These are phyloP conservation scores for Cyanoderma ruficeps DNA, from an alignment of 2,113 vertebrate species.

Conservation along the genomic window DNA sequence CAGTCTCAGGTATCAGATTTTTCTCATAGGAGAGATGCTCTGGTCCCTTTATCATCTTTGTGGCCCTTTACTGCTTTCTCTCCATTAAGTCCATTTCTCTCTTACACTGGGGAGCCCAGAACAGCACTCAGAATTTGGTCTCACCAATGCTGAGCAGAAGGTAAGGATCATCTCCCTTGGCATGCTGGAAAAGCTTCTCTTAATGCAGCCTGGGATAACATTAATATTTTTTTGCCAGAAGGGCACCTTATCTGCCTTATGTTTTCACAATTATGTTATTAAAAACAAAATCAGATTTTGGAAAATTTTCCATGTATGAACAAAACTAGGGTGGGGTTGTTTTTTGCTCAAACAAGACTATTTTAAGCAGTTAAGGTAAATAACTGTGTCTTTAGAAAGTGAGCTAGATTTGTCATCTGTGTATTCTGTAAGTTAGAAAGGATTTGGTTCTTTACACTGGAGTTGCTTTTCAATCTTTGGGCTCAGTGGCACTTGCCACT, in stretches of 20 bases:
- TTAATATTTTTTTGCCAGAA: background rate
- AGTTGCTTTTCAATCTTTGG: background rate
- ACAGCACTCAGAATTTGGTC: background rate
- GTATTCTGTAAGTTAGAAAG: background rate
- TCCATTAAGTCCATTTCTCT: background rate
- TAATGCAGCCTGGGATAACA: background rate
- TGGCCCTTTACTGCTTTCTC: background rate
- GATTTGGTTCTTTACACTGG: background rate
- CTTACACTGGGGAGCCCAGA: background rate
- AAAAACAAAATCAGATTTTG: background rate
- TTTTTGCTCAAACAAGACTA: background rate
- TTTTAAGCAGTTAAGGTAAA: background rate
- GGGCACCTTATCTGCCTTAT: background rate
- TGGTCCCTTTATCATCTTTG: background rate
- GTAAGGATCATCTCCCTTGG: background rate
- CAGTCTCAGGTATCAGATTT: background rate
- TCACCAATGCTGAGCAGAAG: background rate
- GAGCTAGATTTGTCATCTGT: background rate
- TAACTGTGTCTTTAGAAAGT: background rate
- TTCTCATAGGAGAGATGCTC: background rate
- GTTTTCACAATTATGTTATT: background rate
- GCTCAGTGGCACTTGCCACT: background rate
- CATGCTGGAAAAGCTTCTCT: background rate
- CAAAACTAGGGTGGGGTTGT: background rate
- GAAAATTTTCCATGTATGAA: background rate